phyloP scores from a whole-genome alignment of 2,113 vertebrate species.

The Epinephelus moara region DNA sequence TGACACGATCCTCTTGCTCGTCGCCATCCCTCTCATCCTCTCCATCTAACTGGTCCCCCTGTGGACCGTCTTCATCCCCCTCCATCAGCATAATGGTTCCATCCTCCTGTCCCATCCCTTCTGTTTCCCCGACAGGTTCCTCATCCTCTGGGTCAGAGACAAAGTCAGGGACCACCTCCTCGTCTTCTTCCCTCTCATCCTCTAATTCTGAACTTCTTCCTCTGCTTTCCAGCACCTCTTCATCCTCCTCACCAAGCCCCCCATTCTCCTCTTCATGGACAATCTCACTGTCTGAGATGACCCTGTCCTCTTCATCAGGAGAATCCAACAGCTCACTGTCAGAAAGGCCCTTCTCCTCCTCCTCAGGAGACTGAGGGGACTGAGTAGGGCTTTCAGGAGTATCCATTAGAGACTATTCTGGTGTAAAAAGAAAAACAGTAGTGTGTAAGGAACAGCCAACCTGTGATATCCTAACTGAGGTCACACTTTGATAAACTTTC shows the following conservation, averaged over 20 bases:
- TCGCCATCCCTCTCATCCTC: conserved; percentile 79
- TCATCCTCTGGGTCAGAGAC: conserved; percentile 87
- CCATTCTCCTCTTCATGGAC: conserved; percentile 76
- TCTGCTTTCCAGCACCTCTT: conserved; percentile 34
- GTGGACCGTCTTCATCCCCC: conserved; percentile 83
- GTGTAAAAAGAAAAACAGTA: conserved; percentile 29
- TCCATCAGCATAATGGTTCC: conserved; percentile 83
- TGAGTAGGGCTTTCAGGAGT: conserved; percentile 93
- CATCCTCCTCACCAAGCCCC: conserved; percentile 56
- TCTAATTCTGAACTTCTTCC: conserved; percentile 68
- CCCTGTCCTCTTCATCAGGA: conserved; percentile 85
- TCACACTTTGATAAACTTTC: neutral
- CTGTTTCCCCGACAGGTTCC: conserved; percentile 79
- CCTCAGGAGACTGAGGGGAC: conserved; percentile 90
- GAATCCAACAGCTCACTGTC: conserved; percentile 84
- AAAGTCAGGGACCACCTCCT: conserved; percentile 85
- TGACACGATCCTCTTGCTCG: conserved; percentile 76
- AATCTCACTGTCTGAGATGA: conserved; percentile 82
- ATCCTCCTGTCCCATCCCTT: conserved; percentile 77
- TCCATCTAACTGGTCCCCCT: conserved; percentile 72
- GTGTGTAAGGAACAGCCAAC: neutral
- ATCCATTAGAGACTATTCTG: conserved; percentile 88
- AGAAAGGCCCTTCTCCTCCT: conserved; percentile 83
- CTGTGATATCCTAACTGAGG: neutral
- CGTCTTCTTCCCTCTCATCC: conserved; percentile 74